Evolutionary conservation across 2,888 invertebrate species (phyloP).

Genomic region (Embidobia sp.): DNA sequence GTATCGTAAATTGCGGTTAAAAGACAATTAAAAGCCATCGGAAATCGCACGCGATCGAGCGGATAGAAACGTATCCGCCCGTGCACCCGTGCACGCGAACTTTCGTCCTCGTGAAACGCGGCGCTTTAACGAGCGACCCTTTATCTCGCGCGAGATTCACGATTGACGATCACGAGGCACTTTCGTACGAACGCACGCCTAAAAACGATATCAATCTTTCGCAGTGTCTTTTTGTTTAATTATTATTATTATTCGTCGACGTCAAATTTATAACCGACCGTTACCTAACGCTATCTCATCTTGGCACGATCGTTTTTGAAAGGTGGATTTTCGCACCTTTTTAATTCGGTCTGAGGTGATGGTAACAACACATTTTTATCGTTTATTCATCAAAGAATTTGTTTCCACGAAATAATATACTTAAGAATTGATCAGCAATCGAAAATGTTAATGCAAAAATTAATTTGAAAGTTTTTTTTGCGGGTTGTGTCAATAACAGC

Average conservation of each 20-base stretch:
- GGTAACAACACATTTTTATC: conserved; percentile 1
- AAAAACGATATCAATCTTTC: conserved; percentile 43
- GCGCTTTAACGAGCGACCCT: conserved; percentile 48
- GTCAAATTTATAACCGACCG: conserved; percentile 57
- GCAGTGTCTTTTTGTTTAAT: conserved; percentile 45
- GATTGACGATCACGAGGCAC: conserved; percentile 45
- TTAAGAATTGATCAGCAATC: too few relatives aligned
- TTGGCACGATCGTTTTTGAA: conserved; percentile 44
- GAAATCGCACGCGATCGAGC: conserved; percentile 33
- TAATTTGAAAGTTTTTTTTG: too few relatives aligned
- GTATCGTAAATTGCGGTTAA: too few relatives aligned
- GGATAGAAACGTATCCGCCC: conserved; percentile 32
- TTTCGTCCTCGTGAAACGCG: conserved; percentile 53
- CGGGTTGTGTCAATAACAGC: too few relatives aligned
- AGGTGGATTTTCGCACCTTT: conserved; percentile 21
- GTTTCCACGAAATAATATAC: too few relatives aligned
- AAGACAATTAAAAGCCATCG: conserved; percentile 21
- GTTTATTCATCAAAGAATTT: too few relatives aligned
- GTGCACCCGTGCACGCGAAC: conserved; percentile 53
- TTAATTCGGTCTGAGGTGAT: conserved; percentile 10
- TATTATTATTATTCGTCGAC: conserved; percentile 44
- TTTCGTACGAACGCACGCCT: conserved; percentile 44
- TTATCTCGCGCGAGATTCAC: conserved; percentile 61
- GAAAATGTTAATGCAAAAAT: too few relatives aligned
- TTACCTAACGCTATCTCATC: conserved; percentile 43